These are phyloP conservation scores for Pollenia labialis DNA, from an alignment of 2,888 invertebrate genomes.

Conservation along the genomic window DNA sequence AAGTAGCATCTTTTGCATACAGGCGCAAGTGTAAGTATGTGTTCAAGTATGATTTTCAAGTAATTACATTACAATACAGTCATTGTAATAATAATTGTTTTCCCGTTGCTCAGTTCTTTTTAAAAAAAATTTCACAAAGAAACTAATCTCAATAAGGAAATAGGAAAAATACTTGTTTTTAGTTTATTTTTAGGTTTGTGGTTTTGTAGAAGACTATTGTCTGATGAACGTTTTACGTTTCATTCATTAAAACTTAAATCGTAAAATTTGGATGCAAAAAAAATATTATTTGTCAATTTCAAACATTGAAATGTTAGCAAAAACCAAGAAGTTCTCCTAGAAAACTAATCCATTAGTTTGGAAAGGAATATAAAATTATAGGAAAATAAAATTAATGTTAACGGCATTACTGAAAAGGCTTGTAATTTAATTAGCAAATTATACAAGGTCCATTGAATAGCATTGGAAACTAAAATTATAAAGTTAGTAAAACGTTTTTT, in stretches of 20 bases:
- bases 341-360: neutral
- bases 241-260: too few relatives aligned
- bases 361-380: neutral
- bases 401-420: neutral
- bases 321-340: too few relatives aligned
- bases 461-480: too few relatives aligned
- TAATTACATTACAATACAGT: constrained; percentile 51
- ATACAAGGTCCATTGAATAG: neutral
- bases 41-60: constrained; percentile 15
- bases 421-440: constrained; percentile 8
- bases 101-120: constrained; percentile 22
- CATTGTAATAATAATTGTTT: constrained; percentile 43
- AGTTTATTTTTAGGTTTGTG: constrained; percentile 20
- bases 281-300: too few relatives aligned
- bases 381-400: neutral
- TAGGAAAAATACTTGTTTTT: constrained; percentile 1
- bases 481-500: too few relatives aligned
- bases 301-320: too few relatives aligned
- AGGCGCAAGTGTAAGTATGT: neutral
- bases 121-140: neutral
- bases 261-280: too few relatives aligned
- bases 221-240: too few relatives aligned
- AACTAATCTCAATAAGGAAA: constrained; percentile 34
- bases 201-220: neutral
- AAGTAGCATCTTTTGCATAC: constrained; percentile 24